Percentiles rank a stretch among this genome's conserved stretches.
phyloP scores from a whole-genome alignment of 2,113 vertebrate genomes.

The Hiodon alosoides region DNA sequence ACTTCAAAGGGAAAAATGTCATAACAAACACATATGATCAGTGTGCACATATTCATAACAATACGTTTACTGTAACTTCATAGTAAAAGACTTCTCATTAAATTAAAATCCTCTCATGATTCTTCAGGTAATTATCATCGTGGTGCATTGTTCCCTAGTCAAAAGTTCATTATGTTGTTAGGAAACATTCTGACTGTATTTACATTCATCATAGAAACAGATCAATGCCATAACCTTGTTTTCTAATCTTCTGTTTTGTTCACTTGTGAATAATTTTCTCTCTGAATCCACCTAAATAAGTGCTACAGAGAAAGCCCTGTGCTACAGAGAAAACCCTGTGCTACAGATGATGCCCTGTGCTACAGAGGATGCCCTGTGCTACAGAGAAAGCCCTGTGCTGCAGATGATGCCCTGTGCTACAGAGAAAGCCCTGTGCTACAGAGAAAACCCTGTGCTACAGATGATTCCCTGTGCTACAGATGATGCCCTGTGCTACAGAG shows the following conservation, averaged over 20 bases:
- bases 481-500: not conserved
- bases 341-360: not conserved
- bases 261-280: conserved; percentile 36
- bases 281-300: conserved; percentile 50
- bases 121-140: not conserved
- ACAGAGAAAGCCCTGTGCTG: no score
- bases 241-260: conserved; percentile 45
- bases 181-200: conserved; percentile 26
- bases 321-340: not conserved
- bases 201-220: conserved; percentile 30
- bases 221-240: conserved; percentile 35
- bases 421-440: not conserved
- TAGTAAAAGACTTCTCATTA: not conserved
- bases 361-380: not conserved
- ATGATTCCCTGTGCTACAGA: not conserved
- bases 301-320: not conserved
- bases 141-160: not conserved
- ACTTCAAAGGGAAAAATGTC: not conserved
- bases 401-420: no score
- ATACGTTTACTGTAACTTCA: not conserved
- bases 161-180: not conserved
- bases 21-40: not conserved
- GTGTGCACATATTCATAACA: not conserved
- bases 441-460: no score
- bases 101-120: not conserved